These are phyloP conservation scores for Patella pellucida DNA, from an alignment of 2,888 invertebrate genomes.

Conservation along the genomic window DNA sequence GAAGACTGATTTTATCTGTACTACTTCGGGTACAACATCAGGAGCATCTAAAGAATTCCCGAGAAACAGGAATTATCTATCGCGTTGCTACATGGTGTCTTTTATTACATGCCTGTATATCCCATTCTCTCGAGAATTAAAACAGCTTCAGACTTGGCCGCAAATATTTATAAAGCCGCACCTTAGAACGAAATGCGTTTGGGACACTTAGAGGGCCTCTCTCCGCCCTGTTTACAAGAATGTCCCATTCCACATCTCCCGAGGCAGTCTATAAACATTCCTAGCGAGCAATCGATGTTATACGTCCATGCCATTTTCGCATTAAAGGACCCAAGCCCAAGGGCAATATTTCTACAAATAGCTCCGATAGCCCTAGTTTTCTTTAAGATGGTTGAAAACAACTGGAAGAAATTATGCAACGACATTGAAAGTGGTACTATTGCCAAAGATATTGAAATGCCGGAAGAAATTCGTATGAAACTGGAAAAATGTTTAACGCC, in stretches of 20 bases:
- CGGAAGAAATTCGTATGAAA: slow-evolving; percentile 13
- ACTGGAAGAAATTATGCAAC: slow-evolving; percentile 34
- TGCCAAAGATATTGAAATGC: slow-evolving; percentile 16
- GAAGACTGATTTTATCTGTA: slow-evolving; percentile 34
- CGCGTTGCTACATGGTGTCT: background rate
- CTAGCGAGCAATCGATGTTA: slow-evolving; percentile 27
- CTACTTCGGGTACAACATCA: slow-evolving; percentile 40
- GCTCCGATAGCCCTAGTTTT: slow-evolving; percentile 31
- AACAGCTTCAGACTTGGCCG: slow-evolving; percentile 28
- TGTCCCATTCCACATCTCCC: slow-evolving; percentile 29
- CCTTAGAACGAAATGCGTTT: slow-evolving; percentile 20
- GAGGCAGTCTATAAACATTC: slow-evolving; percentile 8
- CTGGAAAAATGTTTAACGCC: slow-evolving; percentile 19
- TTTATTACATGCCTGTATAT: background rate
- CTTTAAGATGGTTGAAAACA: slow-evolving; percentile 34
- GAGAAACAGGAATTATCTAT: slow-evolving; percentile 26
- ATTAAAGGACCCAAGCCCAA: slow-evolving; percentile 30
- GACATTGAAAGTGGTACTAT: slow-evolving; percentile 37
- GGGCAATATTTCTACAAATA: slow-evolving; percentile 34
- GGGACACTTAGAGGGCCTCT: slow-evolving; percentile 35
- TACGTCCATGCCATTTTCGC: slow-evolving; percentile 40
- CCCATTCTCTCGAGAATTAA: background rate
- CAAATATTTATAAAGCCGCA: slow-evolving; percentile 24
- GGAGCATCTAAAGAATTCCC: slow-evolving; percentile 38
- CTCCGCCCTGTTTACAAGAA: slow-evolving; percentile 27